phyloP scores from a whole-genome alignment of 2,113 vertebrate genomes.

The Alethe castanea region DNA sequence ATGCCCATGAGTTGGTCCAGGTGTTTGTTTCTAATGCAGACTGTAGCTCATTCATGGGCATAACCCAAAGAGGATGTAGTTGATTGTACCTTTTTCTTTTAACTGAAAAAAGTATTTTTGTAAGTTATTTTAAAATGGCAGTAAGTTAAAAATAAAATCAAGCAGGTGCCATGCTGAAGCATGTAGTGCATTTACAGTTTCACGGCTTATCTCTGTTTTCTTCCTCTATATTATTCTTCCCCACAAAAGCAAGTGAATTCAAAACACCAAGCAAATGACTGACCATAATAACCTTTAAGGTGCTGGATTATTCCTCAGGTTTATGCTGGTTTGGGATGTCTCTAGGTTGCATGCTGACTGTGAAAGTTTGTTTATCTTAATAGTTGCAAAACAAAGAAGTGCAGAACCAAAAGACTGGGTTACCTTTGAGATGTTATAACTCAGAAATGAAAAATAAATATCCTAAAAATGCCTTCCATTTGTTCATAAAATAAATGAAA shows the following conservation, averaged over 20 bases:
- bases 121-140: conserved; percentile 49
- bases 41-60: conserved; percentile 3
- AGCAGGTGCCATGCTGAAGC: conserved; percentile 56
- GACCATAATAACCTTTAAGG: conserved; percentile 12
- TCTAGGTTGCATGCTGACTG: background rate
- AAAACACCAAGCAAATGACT: background rate
- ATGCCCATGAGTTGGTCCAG: conserved; percentile 72
- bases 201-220: background rate
- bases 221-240: conserved; percentile 18
- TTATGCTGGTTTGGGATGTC: background rate
- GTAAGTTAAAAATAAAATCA: conserved; percentile 16
- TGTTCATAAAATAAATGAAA: background rate
- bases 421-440: background rate
- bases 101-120: conserved; percentile 67
- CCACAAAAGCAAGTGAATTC: conserved; percentile 50
- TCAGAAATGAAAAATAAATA: background rate
- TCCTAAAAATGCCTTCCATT: background rate
- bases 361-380: background rate
- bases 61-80: conserved; percentile 32
- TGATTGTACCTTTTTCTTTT: background rate
- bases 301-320: background rate
- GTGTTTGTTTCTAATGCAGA: conserved; percentile 55
- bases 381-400: background rate
- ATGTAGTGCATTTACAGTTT: conserved; percentile 30
- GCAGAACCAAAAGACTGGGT: background rate